These are phyloP conservation scores for Falco naumanni DNA, from an alignment of 2,797 vertebrate species.

Conservation along the genomic window DNA sequence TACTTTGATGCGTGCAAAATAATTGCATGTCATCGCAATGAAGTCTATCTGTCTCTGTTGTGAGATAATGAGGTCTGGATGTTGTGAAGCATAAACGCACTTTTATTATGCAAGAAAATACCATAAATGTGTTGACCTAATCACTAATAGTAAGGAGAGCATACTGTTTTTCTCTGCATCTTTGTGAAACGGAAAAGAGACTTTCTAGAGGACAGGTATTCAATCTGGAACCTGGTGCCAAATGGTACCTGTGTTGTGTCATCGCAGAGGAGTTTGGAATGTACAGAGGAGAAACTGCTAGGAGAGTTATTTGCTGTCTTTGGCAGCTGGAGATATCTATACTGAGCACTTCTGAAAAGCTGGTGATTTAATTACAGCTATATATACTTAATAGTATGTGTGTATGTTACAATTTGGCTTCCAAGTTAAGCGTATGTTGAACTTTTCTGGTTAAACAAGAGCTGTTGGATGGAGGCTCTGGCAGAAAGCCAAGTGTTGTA, in stretches of 20 bases:
- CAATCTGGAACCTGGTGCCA: background rate
- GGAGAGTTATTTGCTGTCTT: background rate
- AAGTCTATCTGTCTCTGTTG: background rate
- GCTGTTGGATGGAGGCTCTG: background rate
- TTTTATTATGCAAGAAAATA: background rate
- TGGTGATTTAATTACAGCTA: background rate
- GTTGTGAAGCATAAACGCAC: background rate
- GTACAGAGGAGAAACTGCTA: background rate
- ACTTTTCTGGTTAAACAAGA: background rate
- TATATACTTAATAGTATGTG: background rate
- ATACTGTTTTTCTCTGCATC: background rate
- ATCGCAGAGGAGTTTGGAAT: background rate
- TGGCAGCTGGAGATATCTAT: background rate
- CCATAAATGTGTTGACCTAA: background rate
- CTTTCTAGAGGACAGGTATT: background rate
- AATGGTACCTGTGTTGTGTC: background rate
- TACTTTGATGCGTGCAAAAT: background rate
- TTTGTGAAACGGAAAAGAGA: background rate
- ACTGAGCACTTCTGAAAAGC: background rate
- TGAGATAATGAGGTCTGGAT: background rate
- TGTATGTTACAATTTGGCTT: background rate
- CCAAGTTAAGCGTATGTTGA: background rate
- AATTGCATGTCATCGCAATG: background rate
- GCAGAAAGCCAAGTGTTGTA: background rate
- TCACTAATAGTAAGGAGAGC: background rate